Base-by-base conservation (phyloP, 1,140 invertebrate species). In the Adelges cooleyi region DNA sequence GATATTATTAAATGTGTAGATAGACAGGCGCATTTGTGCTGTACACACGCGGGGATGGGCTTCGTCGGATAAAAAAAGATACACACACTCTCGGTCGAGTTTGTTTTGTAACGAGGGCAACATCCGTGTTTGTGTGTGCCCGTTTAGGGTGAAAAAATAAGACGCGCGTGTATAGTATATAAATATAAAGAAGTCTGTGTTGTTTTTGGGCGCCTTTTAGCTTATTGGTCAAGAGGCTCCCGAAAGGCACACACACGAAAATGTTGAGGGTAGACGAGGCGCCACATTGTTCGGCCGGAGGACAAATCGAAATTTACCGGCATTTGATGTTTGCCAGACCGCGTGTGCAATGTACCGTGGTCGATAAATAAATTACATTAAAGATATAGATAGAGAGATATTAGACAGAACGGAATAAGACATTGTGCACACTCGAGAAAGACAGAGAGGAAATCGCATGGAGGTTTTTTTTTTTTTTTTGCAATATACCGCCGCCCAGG, bases 191-290 rank as follows among this genome's bases (percentile, higher is more conserved):
- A 46, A 29, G 56, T 46, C 56, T 29, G 42, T 62, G 56, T 62
- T 62, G 42, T 62, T 62, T 62, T 62, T 33, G 56, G 56, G 42
- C 56, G 56, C 56, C 56, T 62, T 62, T 62, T 62, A 48, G 56
- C 42, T 62, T 62, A 46, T 62, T 11, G 56, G 56, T 62, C 25
- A 46, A 62, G 56, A 62, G 56, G 42, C 18, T 62, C 23, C 42
- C 42, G 18, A 62, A 29, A 33, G 20, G 29, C 42, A 22, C 42
- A 59, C 38, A 44, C n/a, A 15, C 13, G n/a, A 11, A 22, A 2
- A 22, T 1, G n/a, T 42, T 25, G n/a, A 23, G 17, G 11, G 42
- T 25, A 46, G 40, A 62, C 56, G 11, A 20, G 53, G 56, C 56
- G 56, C 56, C 56, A 62, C 56, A 62, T 62, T 62, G 56, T 62